phyloP scores from a whole-genome alignment of 2,888 invertebrate genomes.

The Diarsia rubi region DNA sequence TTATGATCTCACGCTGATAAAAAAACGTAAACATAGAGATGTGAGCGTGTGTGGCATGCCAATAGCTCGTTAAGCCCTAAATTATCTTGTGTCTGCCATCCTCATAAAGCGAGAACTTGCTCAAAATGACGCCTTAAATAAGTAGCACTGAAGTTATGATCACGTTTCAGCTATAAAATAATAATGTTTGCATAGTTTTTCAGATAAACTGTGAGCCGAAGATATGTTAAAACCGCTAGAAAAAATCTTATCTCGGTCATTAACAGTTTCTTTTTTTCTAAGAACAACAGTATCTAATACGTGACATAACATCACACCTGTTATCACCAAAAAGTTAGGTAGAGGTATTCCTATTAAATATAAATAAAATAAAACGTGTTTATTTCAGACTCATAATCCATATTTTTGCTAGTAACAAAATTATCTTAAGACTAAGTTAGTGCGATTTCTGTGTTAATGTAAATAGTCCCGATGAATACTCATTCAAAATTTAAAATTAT shows the following conservation, averaged over 20 bases:
- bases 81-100: conserved; percentile 27
- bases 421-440: no score
- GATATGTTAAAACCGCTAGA: not conserved
- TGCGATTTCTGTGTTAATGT: no score
- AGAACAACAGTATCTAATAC: not conserved
- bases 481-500: no score
- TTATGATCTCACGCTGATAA: conserved; percentile 9
- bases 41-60: not conserved
- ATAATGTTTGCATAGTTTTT: conserved; percentile 4
- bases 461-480: no score
- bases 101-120: conserved; percentile 1
- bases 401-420: no score
- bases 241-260: not conserved
- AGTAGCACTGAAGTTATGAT: conserved; percentile 15
- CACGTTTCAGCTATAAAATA: conserved; percentile 3
- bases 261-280: not conserved
- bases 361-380: no score
- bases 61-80: not conserved
- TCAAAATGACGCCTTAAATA: conserved; percentile 8
- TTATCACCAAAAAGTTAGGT: no score
- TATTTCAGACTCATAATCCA: no score
- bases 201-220: not conserved
- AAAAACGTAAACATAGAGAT: conserved; percentile 10
- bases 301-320: no score
- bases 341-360: no score